These are phyloP conservation scores for Dendrocopos noguchii DNA, from an alignment of 2,113 vertebrate genomes.

Conservation along the genomic window DNA sequence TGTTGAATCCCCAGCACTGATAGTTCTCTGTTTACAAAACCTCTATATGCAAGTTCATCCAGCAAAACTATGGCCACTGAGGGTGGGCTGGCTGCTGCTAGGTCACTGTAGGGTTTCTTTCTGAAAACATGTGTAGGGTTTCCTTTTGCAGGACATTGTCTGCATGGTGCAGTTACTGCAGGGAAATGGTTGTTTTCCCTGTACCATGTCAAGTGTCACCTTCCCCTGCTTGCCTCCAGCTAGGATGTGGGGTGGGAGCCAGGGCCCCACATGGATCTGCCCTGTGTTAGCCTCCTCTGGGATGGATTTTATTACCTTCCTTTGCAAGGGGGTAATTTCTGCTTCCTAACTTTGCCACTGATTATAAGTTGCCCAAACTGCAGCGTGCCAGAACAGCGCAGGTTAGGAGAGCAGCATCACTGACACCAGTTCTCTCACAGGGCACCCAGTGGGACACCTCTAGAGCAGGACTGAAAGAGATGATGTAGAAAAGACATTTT, in stretches of 20 bases:
- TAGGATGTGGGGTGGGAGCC: neutral
- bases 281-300: neutral
- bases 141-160: neutral
- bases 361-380: neutral
- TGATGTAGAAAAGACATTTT: neutral
- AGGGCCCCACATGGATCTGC: neutral
- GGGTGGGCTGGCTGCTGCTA: neutral
- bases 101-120: neutral
- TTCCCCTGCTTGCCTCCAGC: neutral
- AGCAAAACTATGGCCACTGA: neutral
- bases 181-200: neutral
- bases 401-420: conserved; percentile 14
- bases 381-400: neutral
- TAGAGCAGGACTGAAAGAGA: neutral
- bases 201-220: neutral
- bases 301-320: neutral
- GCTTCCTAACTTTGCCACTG: neutral
- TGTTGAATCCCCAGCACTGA: conserved; percentile 33
- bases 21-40: conserved; percentile 55
- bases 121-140: neutral
- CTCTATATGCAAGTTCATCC: conserved; percentile 34
- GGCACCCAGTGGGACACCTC: rapidly evolving
- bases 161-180: rapidly evolving
- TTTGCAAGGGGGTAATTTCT: conserved; percentile 1
- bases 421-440: rapidly evolving